Evolutionary conservation across 2,797 vertebrate genomes (phyloP), one percentile per base, ranked within the genome.

Genomic region (Falco cherrug): DNA sequence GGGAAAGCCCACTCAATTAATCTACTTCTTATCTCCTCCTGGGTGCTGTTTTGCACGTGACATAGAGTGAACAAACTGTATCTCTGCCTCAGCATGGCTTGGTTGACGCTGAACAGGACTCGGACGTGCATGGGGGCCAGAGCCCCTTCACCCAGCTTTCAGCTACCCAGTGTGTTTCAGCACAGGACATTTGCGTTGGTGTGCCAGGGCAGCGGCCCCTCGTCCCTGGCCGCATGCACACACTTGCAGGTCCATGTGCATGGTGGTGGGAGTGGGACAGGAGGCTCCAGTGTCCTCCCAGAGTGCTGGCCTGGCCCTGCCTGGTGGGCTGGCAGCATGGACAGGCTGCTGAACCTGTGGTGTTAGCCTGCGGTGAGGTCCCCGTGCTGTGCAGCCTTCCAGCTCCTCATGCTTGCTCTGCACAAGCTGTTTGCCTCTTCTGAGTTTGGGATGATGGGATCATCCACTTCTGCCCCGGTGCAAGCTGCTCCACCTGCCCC

Each of bases 181-280:
- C 0, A 8, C 0, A 0, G 60, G 17, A 35, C 5, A 0, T 35
- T 71, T 0, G 0, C 0, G 1, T 60, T 1, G 8, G 31, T 3
- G 3, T 60, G 50, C 39, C 28, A 33, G 17, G 26, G 17, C 57
- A 80, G 64, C 3, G 16, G 4, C 0, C 1, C 19, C 28, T 68
- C 6, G 1, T 48, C 12, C 21, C 33, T 71, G 33, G 22, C 50
- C 1, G 0, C 0, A 0, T 6, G 4, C 1, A 1, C 16, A 33
- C 57, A 31, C 25, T 54, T 54, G 22, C 22, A 47, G 59, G 29
- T 83, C 28, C 16, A 16, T 16, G 1, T 35, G 20, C 13, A 1
- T 61, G 0, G 0, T 26, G 6, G 14, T 56, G 65, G 16, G 16
- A 57, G 11, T 16, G 51, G n/a, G 25, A 29, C 4, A 4, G 56